These are phyloP conservation scores for Nothocercus julius DNA, from an alignment of 2,113 vertebrate species.

Conservation along the genomic window DNA sequence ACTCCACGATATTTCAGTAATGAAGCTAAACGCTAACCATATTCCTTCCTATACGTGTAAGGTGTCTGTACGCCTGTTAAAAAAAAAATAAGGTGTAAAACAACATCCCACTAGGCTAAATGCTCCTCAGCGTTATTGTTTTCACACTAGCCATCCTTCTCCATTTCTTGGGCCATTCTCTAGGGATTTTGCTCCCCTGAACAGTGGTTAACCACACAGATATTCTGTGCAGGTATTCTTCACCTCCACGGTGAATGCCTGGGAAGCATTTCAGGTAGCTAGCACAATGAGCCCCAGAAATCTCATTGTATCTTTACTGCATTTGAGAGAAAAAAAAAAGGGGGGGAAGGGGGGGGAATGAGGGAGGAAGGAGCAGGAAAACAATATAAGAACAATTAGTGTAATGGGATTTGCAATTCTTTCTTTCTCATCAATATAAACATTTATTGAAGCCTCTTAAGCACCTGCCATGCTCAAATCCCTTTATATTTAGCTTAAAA, in stretches of 20 bases:
- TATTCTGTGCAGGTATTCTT: neutral
- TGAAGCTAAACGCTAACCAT: fast-evolving
- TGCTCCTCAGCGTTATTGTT: neutral
- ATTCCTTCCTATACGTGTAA: neutral
- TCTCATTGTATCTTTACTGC: neutral
- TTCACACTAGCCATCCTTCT: neutral
- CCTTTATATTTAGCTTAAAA: neutral
- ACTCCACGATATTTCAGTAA: neutral
- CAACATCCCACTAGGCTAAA: neutral
- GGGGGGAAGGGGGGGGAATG: neutral
- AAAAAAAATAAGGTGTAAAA: neutral
- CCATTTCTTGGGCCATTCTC: neutral
- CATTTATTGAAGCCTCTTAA: neutral
- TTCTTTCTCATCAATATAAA: constrained; percentile 40
- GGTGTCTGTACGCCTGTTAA: neutral
- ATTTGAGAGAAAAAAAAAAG: neutral
- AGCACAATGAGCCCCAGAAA: neutral
- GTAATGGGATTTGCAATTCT: constrained; percentile 37
- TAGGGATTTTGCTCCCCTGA: neutral
- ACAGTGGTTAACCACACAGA: neutral
- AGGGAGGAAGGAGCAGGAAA: neutral
- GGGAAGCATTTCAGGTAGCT: neutral
- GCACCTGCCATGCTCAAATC: neutral
- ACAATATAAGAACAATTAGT: neutral
- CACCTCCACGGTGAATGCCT: fast-evolving